Conservation (phyloP, 1,140 invertebrate species). For the Drosophila setifemur region DNA sequence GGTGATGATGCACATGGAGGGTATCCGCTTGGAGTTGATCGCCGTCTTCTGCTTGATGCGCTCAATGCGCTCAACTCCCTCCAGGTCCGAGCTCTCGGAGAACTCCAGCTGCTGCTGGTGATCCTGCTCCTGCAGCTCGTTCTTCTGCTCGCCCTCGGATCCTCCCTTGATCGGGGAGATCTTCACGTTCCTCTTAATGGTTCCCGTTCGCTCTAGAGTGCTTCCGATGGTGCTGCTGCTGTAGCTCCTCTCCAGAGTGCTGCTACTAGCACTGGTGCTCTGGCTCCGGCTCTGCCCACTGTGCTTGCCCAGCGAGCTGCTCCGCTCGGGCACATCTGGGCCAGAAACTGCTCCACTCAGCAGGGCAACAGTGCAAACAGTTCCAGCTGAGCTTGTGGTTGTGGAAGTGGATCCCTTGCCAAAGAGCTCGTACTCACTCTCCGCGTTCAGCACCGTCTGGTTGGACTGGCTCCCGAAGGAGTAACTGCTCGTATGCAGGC, state of each 20-base stretch:
- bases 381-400: slow-evolving; percentile 94
- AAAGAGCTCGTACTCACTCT: slow-evolving; percentile 94
- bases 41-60: slow-evolving; percentile 92
- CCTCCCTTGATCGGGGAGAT: slow-evolving; percentile 11
- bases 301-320: slow-evolving; percentile 86
- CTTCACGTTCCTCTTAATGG: slow-evolving; percentile 84
- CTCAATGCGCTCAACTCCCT: slow-evolving; percentile 92
- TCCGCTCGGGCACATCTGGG: slow-evolving; percentile 89
- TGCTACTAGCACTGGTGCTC: slow-evolving; percentile 82
- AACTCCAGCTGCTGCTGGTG: slow-evolving; percentile 83
- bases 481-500: slow-evolving; percentile 84
- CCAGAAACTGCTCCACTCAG: slow-evolving; percentile 82
- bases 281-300: slow-evolving; percentile 76
- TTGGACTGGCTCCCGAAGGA: slow-evolving; percentile 83
- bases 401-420: slow-evolving; percentile 94
- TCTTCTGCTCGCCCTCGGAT: slow-evolving; percentile 23
- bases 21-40: slow-evolving; percentile 93
- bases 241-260: slow-evolving; percentile 85
- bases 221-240: slow-evolving; percentile 84
- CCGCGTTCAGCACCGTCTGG: slow-evolving; percentile 86
- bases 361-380: slow-evolving; percentile 90
- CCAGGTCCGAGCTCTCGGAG: slow-evolving; percentile 92
- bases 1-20: slow-evolving; percentile 96
- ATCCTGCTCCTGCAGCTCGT: slow-evolving; percentile 27
- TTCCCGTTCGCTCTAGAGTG: slow-evolving; percentile 76